These are phyloP conservation scores for Cygnus olor DNA, from an alignment of 2,797 vertebrate genomes.

Conservation along the genomic window DNA sequence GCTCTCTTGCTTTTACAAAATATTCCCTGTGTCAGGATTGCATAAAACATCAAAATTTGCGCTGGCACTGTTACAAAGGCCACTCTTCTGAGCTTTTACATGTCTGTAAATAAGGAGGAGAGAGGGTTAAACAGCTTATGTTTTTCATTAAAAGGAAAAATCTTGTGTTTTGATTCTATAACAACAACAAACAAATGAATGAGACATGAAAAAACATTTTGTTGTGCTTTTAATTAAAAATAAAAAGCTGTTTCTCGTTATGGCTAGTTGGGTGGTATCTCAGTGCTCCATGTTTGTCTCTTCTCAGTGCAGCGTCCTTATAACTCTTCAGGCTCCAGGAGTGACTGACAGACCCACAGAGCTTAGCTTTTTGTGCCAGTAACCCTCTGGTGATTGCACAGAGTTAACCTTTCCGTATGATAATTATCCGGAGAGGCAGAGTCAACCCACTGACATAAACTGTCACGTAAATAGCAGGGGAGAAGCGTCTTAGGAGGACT, in stretches of 20 bases:
- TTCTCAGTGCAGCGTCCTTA: constrained; percentile 7
- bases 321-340: background rate
- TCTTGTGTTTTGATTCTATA: constrained; percentile 81
- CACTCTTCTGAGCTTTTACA: constrained; percentile 62
- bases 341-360: constrained; percentile 8
- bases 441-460: background rate
- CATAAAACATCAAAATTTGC: constrained; percentile 49
- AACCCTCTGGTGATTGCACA: background rate
- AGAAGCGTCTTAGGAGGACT: background rate
- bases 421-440: background rate
- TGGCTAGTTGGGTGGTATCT: constrained; percentile 78
- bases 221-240: constrained; percentile 81
- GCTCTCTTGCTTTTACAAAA: constrained; percentile 56
- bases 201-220: constrained; percentile 79
- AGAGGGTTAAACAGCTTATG: constrained; percentile 75
- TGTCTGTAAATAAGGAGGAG: constrained; percentile 61
- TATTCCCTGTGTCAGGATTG: constrained; percentile 35
- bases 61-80: constrained; percentile 67
- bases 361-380: background rate
- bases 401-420: background rate
- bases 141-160: constrained; percentile 81
- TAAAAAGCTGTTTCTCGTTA: constrained; percentile 77
- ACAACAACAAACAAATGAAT: constrained; percentile 82
- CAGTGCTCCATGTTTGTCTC: constrained; percentile 39
- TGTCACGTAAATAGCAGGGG: background rate